phyloP scores from a whole-genome alignment of 2,797 vertebrate species.

The Bryconaethiops microstoma region DNA sequence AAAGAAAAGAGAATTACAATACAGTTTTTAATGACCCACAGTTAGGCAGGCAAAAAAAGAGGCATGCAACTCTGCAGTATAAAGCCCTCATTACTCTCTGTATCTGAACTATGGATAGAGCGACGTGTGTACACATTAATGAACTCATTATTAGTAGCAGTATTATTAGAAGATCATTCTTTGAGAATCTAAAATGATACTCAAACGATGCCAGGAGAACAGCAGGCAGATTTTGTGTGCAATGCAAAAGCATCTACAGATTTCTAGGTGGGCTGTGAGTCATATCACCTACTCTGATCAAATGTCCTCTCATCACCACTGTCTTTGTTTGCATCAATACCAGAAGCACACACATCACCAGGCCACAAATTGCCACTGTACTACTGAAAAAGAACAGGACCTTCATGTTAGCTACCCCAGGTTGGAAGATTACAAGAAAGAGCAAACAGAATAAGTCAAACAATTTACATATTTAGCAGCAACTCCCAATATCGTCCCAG shows the following conservation, averaged over 20 bases:
- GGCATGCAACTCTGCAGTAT: slow-evolving; percentile 21
- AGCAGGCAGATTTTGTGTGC: neutral
- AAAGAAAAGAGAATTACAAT: slow-evolving; percentile 70
- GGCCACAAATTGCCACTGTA: slow-evolving; percentile 31
- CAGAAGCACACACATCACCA: slow-evolving; percentile 27
- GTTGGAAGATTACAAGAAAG: slow-evolving; percentile 40
- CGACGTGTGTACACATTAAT: neutral
- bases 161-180: neutral
- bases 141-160: neutral
- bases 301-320: slow-evolving; percentile 26
- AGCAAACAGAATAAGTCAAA: slow-evolving; percentile 43
- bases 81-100: neutral
- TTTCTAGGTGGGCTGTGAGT: slow-evolving; percentile 11
- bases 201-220: neutral
- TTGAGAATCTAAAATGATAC: neutral
- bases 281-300: slow-evolving; percentile 31
- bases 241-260: slow-evolving; percentile 5
- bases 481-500: slow-evolving; percentile 20
- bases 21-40: slow-evolving; percentile 65
- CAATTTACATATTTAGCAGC: slow-evolving; percentile 46
- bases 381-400: slow-evolving; percentile 25
- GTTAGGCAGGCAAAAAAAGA: slow-evolving; percentile 56
- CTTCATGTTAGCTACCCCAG: slow-evolving; percentile 35
- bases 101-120: slow-evolving; percentile 2
- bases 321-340: slow-evolving; percentile 28